Evolutionary conservation across 2,888 invertebrate genomes (phyloP), one percentile per base, ranked within the genome.

Genomic region (Eristalis tenax): DNA sequence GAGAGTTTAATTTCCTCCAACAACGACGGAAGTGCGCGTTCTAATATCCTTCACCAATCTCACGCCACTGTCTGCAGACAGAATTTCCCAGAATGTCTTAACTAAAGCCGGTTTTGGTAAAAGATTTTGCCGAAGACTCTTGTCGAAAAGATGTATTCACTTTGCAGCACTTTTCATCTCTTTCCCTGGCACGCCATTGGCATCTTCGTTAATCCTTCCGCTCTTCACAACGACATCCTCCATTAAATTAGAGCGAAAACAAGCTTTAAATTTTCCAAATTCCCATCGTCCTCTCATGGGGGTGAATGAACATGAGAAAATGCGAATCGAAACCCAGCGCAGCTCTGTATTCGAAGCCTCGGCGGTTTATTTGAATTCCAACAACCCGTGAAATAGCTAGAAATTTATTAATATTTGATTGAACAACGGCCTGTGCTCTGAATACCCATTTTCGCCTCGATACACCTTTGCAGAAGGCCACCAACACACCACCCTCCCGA

Each of bases 351-450:
- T 43, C 43, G 4, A 43, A 50, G 50, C 50, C 1, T n/a, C 43
- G 13, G 15, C 40, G n/a, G 43, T 76, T 61, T 22, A 76, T 76
- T 68, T 50, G 69, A 70, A 79, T 79, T 79, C 78, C 64, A 71
- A 38, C n/a, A 57, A 40, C 56, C 70, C 56, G 28, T 35, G 50
- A 28, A 71, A 65, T 23, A 79, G 70, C 65, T 71, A 59, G 70
- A 79, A 73, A 79, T 73, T 79, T 71, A 81, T 81, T 81, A 69
- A 69, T 81, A 75, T 75, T 68, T 68, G 74, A 81, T 81, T 69
- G 75, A 81, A 69, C 63, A 70, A 69, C 26, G 23, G 57, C 26
- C n/a, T 40, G 22, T 64, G 22, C 61, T 61, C 61, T 57, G 69
- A 38, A 32, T 59, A 35, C 26, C 28, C 71, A 61, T 40, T 61